A percentile compares a stretch with the other conserved stretches of the same genome.
Conservation (phyloP, 53 echinoderm and acorn worm genomes). For the Stichopus horrens region DNA sequence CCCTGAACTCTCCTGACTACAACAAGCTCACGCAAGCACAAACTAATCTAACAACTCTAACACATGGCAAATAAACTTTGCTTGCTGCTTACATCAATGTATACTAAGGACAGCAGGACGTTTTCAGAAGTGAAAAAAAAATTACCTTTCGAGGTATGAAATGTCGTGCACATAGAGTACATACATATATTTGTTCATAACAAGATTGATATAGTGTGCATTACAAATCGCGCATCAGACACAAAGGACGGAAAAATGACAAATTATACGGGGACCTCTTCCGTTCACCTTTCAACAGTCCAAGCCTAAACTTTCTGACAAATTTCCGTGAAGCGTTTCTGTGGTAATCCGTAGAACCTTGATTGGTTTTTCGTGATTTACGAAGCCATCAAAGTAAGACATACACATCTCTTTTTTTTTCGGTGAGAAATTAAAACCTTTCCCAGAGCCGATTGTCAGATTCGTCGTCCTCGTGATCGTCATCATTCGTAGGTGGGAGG, state of each 20-base stretch:
- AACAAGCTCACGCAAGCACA: no score
- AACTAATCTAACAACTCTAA: no score
- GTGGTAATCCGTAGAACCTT: slow-evolving; percentile 35
- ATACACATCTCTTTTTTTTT: slow-evolving; percentile 30
- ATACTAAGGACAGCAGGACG: no score
- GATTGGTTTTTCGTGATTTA: slow-evolving; percentile 52
- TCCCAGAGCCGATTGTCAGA: neutral
- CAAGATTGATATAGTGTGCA: slow-evolving; percentile 44
- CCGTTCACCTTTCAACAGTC: slow-evolving; percentile 30
- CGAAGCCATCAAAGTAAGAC: slow-evolving; percentile 46
- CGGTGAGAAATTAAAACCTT: slow-evolving; percentile 49
- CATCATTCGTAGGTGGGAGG: neutral
- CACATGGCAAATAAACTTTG: no score
- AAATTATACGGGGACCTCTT: slow-evolving; percentile 1
- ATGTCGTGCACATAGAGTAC: no score
- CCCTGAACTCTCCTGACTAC: neutral
- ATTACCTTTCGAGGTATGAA: no score
- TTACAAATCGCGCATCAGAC: slow-evolving; percentile 31
- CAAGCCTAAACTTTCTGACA: slow-evolving; percentile 29
- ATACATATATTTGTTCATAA: no score
- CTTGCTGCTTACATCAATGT: no score
- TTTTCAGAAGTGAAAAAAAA: no score
- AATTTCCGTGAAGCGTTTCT: slow-evolving; percentile 34
- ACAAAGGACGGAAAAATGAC: slow-evolving; percentile 9
- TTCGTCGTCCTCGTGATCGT: neutral